phyloP scores from a whole-genome alignment of 2,888 invertebrate species.

The Acanthosoma haemorrhoidale region DNA sequence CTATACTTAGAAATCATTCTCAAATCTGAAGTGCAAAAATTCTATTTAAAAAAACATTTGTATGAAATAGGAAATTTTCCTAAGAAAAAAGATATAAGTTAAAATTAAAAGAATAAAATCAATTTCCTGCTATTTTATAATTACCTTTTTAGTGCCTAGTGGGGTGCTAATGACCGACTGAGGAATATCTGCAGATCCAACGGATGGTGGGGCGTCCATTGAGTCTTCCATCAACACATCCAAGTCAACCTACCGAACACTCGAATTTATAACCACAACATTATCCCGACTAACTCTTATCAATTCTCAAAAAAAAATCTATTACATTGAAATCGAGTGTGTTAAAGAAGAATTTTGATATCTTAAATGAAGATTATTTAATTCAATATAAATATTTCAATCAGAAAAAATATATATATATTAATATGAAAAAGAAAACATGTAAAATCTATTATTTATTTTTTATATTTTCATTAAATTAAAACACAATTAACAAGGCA shows the following conservation, averaged over 20 bases:
- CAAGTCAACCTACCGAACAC: slow-evolving; percentile 39
- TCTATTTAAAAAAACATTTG: not conserved
- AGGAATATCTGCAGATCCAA: slow-evolving; percentile 66
- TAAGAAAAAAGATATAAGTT: not conserved
- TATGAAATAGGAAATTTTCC: not conserved
- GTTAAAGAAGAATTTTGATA: too few relatives aligned
- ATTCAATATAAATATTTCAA: too few relatives aligned
- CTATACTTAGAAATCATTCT: not conserved
- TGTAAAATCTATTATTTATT: not conserved
- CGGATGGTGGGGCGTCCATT: slow-evolving; percentile 71
- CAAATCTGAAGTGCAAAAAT: slow-evolving; percentile 7
- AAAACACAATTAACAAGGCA: too few relatives aligned
- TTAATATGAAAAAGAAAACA: not conserved
- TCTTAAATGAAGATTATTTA: too few relatives aligned
- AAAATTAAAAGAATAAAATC: not conserved
- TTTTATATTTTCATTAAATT: too few relatives aligned
- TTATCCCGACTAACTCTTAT: not conserved
- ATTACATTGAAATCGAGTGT: not conserved
- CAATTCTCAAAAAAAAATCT: not conserved
- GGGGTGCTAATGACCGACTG: slow-evolving; percentile 24
- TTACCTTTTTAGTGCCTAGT: slow-evolving; percentile 44
- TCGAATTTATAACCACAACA: slow-evolving; percentile 9
- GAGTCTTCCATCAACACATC: slow-evolving; percentile 66
- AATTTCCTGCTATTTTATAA: slow-evolving; percentile 25
- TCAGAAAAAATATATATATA: not conserved